A percentile compares a stretch with the other conserved stretches of the same genome.
These are phyloP conservation scores for Corydoras sp. DNA, from an alignment of 2,113 vertebrate genomes.

Conservation along the genomic window DNA sequence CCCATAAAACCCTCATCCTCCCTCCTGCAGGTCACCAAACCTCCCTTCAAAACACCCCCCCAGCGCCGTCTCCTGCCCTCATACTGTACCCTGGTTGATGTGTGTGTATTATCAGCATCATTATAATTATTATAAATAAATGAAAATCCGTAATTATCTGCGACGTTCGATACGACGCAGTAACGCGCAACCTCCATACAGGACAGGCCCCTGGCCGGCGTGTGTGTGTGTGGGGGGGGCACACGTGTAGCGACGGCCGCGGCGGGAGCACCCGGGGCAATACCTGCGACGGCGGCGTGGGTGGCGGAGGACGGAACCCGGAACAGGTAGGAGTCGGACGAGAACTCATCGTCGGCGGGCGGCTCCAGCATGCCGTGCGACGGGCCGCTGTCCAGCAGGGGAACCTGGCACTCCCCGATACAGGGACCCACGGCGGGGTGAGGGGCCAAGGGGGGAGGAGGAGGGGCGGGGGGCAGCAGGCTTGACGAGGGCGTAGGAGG, in stretches of 20 bases:
- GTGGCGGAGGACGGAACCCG: constrained; percentile 75
- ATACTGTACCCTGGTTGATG: no score
- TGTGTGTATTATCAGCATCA: no score
- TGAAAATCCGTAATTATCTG: no score
- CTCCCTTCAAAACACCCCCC: no score
- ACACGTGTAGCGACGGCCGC: not conserved
- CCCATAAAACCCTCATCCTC: no score
- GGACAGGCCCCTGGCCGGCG: no score
- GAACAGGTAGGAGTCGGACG: constrained; percentile 82
- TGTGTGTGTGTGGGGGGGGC: not conserved
- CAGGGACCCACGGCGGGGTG: constrained; percentile 78
- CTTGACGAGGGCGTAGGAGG: constrained; percentile 88
- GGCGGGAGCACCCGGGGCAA: constrained; percentile 42
- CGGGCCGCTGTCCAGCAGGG: constrained; percentile 86
- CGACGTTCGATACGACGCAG: no score
- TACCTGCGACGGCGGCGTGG: constrained; percentile 70
- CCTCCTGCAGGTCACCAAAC: no score
- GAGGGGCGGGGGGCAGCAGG: constrained; percentile 84
- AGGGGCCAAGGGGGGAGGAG: constrained; percentile 78
- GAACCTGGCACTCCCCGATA: constrained; percentile 79
- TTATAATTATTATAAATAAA: no score
- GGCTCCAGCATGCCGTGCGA: constrained; percentile 87
- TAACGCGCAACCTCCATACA: no score
- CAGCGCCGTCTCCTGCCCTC: no score
- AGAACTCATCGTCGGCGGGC: constrained; percentile 83